Evolutionary conservation across 2,797 vertebrate genomes (phyloP).

Genomic region (Mus caroli): DNA sequence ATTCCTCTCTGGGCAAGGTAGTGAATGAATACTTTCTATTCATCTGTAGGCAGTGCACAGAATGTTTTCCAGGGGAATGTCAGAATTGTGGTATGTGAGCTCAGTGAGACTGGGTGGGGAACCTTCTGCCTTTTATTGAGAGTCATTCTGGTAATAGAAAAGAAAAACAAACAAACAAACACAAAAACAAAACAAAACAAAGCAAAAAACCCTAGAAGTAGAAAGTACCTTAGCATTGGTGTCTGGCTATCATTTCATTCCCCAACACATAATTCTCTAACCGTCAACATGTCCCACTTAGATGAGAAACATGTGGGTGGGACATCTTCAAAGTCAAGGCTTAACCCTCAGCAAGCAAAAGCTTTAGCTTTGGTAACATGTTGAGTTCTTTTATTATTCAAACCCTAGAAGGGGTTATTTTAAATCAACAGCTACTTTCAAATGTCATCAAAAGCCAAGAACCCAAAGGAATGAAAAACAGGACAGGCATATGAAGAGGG

Average conservation of each 20-base stretch:
- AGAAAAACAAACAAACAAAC: background rate
- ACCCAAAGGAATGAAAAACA: background rate
- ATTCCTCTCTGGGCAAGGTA: background rate
- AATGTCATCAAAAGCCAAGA: background rate
- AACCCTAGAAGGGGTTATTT: background rate
- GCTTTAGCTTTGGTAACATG: background rate
- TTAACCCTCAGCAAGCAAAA: background rate
- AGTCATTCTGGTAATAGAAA: background rate
- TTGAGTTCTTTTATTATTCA: background rate
- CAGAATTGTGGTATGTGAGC: background rate
- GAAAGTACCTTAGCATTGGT: background rate
- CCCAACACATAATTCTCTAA: background rate
- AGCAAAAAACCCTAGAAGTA: background rate
- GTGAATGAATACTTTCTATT: background rate
- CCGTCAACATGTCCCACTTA: background rate
- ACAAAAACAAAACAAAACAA: background rate
- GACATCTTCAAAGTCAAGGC: background rate
- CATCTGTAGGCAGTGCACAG: background rate
- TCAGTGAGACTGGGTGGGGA: background rate
- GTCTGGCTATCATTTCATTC: background rate
- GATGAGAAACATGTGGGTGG: background rate
- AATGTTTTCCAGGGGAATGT: background rate
- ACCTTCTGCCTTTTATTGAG: background rate
- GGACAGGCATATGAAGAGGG: background rate
- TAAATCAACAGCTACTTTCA: conserved; percentile 37